These are phyloP conservation scores for Gyrodactylus bullatarudis DNA, from an alignment of 1,140 invertebrate genomes.

Conservation along the genomic window DNA sequence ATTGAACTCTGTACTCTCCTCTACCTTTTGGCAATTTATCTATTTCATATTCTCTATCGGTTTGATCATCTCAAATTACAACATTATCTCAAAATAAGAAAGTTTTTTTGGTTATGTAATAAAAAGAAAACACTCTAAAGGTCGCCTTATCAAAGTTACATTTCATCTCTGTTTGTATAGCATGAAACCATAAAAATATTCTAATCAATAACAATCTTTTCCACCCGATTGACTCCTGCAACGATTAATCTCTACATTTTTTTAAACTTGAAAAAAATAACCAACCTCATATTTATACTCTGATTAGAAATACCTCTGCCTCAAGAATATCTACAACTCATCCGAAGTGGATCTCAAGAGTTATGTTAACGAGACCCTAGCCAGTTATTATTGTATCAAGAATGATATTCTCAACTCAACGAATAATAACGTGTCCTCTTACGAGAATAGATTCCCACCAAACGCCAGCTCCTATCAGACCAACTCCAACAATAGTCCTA, in stretches of 20 bases:
- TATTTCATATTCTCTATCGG: no score
- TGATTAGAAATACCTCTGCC: not conserved
- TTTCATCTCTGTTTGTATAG: not conserved
- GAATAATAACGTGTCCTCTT: not conserved
- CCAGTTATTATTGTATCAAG: not conserved
- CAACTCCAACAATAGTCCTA: not conserved
- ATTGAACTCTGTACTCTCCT: no score
- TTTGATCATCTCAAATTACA: no score
- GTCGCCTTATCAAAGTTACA: no score
- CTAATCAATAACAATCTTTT: not conserved
- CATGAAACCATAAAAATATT: not conserved
- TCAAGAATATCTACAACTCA: not conserved
- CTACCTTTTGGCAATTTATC: no score
- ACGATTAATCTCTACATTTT: not conserved
- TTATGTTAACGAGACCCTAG: not conserved
- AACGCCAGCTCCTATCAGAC: not conserved
- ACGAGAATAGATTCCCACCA: no score
- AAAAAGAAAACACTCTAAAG: no score
- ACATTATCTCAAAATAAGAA: no score
- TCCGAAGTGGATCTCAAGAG: not conserved
- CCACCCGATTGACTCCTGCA: not conserved
- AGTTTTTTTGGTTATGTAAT: no score
- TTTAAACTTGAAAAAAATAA: not conserved
- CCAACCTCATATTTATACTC: not conserved
- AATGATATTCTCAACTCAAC: not conserved